phyloP scores from a whole-genome alignment of 2,888 invertebrate genomes.

The Coleophora flavipennella region DNA sequence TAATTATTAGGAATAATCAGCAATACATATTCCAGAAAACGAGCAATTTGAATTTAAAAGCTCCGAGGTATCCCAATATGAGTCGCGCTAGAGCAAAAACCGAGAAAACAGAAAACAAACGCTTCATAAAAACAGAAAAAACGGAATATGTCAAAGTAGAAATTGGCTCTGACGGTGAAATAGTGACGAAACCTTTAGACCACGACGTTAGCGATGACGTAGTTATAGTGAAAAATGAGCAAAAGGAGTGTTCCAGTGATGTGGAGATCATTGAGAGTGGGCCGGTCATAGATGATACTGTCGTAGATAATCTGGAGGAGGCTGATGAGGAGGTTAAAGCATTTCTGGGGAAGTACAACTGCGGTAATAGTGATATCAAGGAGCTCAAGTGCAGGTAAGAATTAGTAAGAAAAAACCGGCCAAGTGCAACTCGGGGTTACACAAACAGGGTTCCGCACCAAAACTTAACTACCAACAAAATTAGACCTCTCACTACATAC shows the following conservation, averaged over 20 bases:
- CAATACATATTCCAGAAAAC: conserved; percentile 58
- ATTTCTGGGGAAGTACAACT: conserved; percentile 55
- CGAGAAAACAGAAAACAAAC: conserved; percentile 16
- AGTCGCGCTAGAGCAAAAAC: conserved; percentile 6
- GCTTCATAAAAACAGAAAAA: conserved; percentile 10
- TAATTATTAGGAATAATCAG: conserved; percentile 60
- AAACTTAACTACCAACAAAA: too few species aligned
- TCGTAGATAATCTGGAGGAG: conserved; percentile 57
- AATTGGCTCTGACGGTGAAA: conserved; percentile 58
- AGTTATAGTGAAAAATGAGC: conserved; percentile 35
- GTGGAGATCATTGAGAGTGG: conserved; percentile 52
- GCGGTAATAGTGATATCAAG: conserved; percentile 21
- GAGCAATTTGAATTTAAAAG: conserved; percentile 20
- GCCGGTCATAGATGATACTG: conserved; percentile 42
- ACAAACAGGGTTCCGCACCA: too few species aligned
- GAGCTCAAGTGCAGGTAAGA: conserved; percentile 57
- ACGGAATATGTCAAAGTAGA: conserved; percentile 55
- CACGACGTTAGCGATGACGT: conserved; percentile 31
- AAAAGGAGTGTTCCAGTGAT: conserved; percentile 44
- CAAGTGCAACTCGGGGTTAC: too few species aligned
- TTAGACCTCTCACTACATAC: too few species aligned
- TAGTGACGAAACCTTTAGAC: conserved; percentile 43
- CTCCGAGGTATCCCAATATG: conserved; percentile 4
- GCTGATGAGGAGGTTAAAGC: conserved; percentile 58
- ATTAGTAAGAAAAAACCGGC: not conserved